These are phyloP conservation scores for Parthenolecanium corni DNA, from an alignment of 2,888 invertebrate genomes.

Conservation along the genomic window DNA sequence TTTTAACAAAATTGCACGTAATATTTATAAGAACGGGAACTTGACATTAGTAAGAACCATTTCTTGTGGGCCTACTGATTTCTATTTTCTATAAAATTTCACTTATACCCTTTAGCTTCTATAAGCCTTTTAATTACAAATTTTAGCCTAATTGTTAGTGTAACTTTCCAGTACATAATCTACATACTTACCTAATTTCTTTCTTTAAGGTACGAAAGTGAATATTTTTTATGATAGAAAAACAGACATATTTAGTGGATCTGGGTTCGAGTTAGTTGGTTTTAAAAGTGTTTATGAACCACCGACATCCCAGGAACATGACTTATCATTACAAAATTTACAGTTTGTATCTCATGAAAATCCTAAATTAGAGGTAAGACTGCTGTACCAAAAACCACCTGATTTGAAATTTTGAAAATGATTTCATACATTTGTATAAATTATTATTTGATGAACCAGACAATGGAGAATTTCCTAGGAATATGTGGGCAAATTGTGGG, in stretches of 20 bases:
- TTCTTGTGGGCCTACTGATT: too few relatives aligned
- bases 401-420: background rate
- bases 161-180: too few relatives aligned
- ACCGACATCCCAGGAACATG: background rate
- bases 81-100: too few relatives aligned
- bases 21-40: too few relatives aligned
- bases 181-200: background rate
- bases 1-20: too few relatives aligned
- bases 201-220: slow-evolving; percentile 14
- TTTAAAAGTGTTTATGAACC: slow-evolving; percentile 13
- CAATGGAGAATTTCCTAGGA: slow-evolving; percentile 4
- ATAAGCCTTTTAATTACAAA: too few relatives aligned
- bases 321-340: slow-evolving; percentile 26
- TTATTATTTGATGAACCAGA: background rate
- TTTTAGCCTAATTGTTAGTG: too few relatives aligned
- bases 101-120: too few relatives aligned
- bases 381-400: too few relatives aligned
- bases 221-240: slow-evolving; percentile 20
- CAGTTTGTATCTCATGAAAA: slow-evolving; percentile 27
- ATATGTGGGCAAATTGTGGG: slow-evolving; percentile 20
- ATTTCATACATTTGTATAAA: background rate
- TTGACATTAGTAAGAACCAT: too few relatives aligned
- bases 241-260: slow-evolving; percentile 28
- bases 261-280: slow-evolving; percentile 26
- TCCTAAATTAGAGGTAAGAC: slow-evolving; percentile 17